A percentile compares a stretch with the other conserved stretches of the same genome.
These are phyloP conservation scores for Pseudochirops corinnae DNA, from an alignment of 2,797 vertebrate genomes.

Conservation along the genomic window DNA sequence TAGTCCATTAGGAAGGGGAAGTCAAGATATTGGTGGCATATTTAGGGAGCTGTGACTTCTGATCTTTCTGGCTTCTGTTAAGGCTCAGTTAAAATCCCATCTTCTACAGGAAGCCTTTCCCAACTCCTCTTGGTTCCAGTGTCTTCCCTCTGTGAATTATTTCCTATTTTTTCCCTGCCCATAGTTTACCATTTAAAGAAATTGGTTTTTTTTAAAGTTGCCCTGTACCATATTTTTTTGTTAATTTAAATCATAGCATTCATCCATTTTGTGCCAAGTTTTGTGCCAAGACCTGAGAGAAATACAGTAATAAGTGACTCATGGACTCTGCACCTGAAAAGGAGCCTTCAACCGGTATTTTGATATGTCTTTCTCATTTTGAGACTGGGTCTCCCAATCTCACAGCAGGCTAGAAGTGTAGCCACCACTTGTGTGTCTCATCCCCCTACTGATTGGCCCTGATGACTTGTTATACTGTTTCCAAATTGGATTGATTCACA, in stretches of 20 bases:
- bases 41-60: neutral
- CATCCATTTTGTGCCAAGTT: neutral
- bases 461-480: neutral
- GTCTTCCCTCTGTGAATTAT: neutral
- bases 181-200: constrained; percentile 44
- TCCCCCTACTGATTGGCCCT: neutral
- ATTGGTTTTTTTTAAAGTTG: constrained; percentile 29
- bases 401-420: neutral
- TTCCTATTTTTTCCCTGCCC: neutral
- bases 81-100: neutral
- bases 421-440: neutral
- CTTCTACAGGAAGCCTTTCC: neutral
- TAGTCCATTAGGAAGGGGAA: neutral
- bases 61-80: neutral
- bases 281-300: too few relatives aligned
- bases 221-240: constrained; percentile 6
- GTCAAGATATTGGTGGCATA: neutral
- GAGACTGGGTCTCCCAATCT: neutral
- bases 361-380: constrained; percentile 10
- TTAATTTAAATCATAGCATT: neutral
- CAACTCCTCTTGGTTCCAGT: neutral
- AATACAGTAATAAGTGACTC: too few relatives aligned
- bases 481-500: neutral
- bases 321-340: neutral
- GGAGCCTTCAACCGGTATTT: neutral